These are phyloP conservation scores for Leptocoma aspasia DNA, from an alignment of 2,113 vertebrate species.

Conservation along the genomic window DNA sequence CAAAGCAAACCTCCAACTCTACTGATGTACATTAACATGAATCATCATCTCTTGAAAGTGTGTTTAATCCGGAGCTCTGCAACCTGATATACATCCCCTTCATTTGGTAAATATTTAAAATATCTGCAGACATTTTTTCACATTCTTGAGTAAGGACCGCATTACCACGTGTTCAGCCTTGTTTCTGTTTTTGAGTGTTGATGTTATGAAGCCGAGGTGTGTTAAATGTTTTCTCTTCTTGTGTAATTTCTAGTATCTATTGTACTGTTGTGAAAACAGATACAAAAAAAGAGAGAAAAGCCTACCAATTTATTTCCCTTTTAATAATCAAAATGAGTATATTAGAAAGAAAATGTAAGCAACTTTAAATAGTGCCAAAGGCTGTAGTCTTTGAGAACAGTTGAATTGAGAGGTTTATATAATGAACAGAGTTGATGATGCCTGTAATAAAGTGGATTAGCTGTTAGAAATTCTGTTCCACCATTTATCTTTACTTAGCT, in stretches of 20 bases:
- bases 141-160: slow-evolving; percentile 7
- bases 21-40: slow-evolving; percentile 13
- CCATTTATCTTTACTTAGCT: neutral
- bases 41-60: slow-evolving; percentile 29
- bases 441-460: slow-evolving; percentile 24
- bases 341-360: slow-evolving; percentile 34
- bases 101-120: slow-evolving; percentile 55
- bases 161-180: neutral
- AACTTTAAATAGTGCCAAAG: neutral
- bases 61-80: neutral
- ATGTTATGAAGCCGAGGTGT: neutral
- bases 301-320: neutral
- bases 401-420: slow-evolving; percentile 1
- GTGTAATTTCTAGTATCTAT: neutral
- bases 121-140: slow-evolving; percentile 28
- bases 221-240: slow-evolving; percentile 43
- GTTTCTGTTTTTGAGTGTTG: slow-evolving; percentile 17
- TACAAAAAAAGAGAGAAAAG: neutral
- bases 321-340: slow-evolving; percentile 35
- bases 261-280: neutral
- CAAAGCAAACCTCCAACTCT: slow-evolving; percentile 23
- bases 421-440: slow-evolving; percentile 16
- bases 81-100: neutral
- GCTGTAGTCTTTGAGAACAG: neutral
- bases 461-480: neutral